phyloP scores from a whole-genome alignment of 2,797 vertebrate species.

The Lepus townsendii region DNA sequence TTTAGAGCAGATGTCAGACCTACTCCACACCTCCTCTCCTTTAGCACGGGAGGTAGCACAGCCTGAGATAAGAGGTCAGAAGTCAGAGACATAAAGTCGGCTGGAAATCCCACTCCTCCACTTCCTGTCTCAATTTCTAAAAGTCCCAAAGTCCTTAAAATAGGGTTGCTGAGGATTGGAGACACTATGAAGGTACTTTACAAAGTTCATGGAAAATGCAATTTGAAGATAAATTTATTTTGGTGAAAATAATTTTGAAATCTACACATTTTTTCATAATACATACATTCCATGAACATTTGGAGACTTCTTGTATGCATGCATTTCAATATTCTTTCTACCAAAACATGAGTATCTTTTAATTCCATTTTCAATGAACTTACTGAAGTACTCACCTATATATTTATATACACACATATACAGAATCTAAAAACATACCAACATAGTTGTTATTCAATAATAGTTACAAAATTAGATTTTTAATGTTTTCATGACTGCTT shows the following conservation, averaged over 20 bases:
- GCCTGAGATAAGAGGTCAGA: slow-evolving; percentile 25
- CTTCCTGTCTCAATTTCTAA: neutral
- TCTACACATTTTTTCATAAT: no score
- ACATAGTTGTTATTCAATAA: neutral
- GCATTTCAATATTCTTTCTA: no score
- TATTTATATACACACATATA: neutral
- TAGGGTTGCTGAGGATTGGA: neutral
- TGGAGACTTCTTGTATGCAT: no score
- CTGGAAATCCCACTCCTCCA: neutral
- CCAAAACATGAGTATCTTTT: no score
- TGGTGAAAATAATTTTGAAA: no score
- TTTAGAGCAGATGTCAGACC: slow-evolving; percentile 59
- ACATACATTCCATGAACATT: no score
- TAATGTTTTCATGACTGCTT: neutral
- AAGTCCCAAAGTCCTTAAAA: slow-evolving; percentile 41
- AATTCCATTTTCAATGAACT: no score
- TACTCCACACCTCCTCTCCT: slow-evolving; percentile 1
- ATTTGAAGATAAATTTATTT: no score
- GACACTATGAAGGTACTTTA: neutral
- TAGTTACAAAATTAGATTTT: slow-evolving; percentile 10
- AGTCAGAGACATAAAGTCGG: neutral
- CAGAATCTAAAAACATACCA: neutral
- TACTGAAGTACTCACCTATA: no score
- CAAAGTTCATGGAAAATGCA: no score
- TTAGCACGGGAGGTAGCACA: neutral